These are phyloP conservation scores for Crocallis elinguaria DNA, from an alignment of 2,888 invertebrate genomes.

Conservation along the genomic window DNA sequence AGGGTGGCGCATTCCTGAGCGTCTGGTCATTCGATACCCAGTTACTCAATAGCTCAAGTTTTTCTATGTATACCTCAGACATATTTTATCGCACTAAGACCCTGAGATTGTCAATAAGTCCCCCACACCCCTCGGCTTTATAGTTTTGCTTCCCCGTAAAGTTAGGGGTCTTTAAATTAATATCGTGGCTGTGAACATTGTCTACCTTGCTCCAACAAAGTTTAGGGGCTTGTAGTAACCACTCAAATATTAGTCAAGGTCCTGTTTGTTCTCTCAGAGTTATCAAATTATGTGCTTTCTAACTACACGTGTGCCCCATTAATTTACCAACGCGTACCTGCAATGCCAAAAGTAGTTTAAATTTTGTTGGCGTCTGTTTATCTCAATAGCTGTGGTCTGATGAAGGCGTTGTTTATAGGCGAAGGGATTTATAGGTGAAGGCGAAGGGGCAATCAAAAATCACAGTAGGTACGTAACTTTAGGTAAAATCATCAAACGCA, in stretches of 20 bases:
- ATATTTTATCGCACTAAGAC: no score
- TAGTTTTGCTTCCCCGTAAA: constrained; percentile 1
- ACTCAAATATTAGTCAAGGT: constrained; percentile 26
- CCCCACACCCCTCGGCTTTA: not conserved
- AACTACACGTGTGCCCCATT: not conserved
- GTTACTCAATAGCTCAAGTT: no score
- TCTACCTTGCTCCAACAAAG: constrained; percentile 15
- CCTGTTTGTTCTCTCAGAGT: constrained; percentile 15
- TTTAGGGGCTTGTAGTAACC: constrained; percentile 6
- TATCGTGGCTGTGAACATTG: constrained; percentile 9
- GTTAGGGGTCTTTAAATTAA: constrained; percentile 14
- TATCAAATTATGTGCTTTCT: constrained; percentile 2
- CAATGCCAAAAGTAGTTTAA: not conserved
- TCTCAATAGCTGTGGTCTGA: no score
- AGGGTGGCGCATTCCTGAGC: no score
- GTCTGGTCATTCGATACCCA: no score
- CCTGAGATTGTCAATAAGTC: not conserved
- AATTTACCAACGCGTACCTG: not conserved
- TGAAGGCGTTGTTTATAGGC: no score
- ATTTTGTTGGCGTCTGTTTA: no score
- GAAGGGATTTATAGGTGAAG: no score
- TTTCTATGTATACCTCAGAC: no score
- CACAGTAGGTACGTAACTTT: no score
- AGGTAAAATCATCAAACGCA: no score
- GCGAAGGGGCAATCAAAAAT: no score